Conservation (phyloP, 1,140 invertebrate genomes). For the Rhopalosiphum padi region DNA sequence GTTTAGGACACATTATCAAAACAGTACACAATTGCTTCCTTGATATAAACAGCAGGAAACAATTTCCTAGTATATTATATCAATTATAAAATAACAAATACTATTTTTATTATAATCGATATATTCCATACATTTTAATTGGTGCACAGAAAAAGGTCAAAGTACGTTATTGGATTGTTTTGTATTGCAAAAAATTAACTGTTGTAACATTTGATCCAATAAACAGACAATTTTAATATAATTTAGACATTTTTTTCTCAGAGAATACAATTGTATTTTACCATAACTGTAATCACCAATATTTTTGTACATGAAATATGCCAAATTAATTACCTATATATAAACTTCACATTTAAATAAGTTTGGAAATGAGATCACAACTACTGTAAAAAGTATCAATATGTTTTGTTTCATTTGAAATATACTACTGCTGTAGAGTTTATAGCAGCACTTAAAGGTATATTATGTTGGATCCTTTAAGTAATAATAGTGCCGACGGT, state of each 20-base stretch:
- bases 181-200: background rate
- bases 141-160: background rate
- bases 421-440: background rate
- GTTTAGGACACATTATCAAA: background rate
- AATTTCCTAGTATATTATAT: background rate
- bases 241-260: background rate
- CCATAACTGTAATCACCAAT: background rate
- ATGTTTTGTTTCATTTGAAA: background rate
- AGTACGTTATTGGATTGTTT: background rate
- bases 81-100: background rate
- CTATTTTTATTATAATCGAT: background rate
- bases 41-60: background rate
- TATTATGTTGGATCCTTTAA: background rate
- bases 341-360: background rate
- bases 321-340: background rate
- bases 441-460: background rate
- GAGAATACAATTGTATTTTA: background rate
- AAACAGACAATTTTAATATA: background rate
- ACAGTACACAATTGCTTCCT: background rate
- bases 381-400: background rate
- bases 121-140: background rate
- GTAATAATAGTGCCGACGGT: background rate
- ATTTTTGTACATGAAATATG: background rate
- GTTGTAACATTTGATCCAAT: background rate
- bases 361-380: background rate